A percentile compares a stretch with the other conserved stretches of the same genome.
These are phyloP conservation scores for Pristis pectinata DNA, from an alignment of 2,797 vertebrate genomes.

Conservation along the genomic window DNA sequence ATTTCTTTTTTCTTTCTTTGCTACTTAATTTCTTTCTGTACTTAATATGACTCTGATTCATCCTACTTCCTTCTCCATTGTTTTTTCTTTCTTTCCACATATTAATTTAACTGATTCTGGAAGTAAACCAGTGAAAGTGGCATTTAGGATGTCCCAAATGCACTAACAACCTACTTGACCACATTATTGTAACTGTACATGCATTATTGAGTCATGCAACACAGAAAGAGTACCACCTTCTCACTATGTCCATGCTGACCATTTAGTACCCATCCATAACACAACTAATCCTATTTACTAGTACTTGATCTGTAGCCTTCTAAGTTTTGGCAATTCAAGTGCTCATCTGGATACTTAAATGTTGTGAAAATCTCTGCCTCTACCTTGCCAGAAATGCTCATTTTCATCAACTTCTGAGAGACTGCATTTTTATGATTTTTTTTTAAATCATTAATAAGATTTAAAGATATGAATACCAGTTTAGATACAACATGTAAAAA, in stretches of 20 bases:
- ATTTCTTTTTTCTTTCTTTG: not conserved
- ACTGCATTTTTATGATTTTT: not conserved
- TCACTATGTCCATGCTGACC: too few species aligned
- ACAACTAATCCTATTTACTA: too few species aligned
- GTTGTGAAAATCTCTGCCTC: too few species aligned
- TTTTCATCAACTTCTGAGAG: not conserved
- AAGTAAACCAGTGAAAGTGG: not conserved
- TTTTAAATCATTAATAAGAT: not conserved
- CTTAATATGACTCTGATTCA: not conserved
- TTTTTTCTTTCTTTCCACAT: not conserved
- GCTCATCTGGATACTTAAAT: too few species aligned
- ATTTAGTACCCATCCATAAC: too few species aligned
- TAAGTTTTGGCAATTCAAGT: too few species aligned
- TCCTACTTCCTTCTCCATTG: not conserved
- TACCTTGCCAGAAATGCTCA: not conserved
- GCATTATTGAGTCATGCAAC: too few species aligned
- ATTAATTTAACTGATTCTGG: not conserved
- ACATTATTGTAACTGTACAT: not conserved
- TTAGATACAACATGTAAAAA: not conserved
- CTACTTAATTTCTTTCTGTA: not conserved
- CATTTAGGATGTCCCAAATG: not conserved
- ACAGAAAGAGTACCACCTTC: too few species aligned
- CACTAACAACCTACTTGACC: not conserved
- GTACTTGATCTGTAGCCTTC: too few species aligned
- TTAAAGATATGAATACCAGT: constrained; percentile 33